phyloP scores from a whole-genome alignment of 2,797 vertebrate genomes.

The Pyrocephalus nanus region DNA sequence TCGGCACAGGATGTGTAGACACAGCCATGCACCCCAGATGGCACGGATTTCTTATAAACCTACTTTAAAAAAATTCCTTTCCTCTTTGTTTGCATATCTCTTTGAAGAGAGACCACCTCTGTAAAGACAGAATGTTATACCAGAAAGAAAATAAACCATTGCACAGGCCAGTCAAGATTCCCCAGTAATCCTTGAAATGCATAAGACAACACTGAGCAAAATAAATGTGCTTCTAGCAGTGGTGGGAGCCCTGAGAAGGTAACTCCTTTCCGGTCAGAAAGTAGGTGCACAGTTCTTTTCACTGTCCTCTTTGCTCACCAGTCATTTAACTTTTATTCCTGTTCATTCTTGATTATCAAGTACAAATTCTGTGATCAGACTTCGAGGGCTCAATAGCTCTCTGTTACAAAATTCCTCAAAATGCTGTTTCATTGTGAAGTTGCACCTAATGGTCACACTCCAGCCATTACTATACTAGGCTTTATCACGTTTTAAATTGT shows the following conservation, averaged over 20 bases:
- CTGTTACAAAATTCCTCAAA: background rate
- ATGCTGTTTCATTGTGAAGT: background rate
- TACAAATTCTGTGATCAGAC: fast-evolving
- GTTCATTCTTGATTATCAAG: background rate
- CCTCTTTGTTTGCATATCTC: constrained; percentile 51
- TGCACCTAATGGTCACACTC: background rate
- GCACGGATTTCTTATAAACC: constrained; percentile 50
- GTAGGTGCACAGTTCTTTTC: background rate
- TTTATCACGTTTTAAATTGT: background rate
- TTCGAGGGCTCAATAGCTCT: background rate
- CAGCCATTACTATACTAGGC: background rate
- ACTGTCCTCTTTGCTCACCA: background rate
- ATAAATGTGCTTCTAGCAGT: background rate
- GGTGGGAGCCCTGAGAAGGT: background rate
- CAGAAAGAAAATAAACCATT: constrained; percentile 44
- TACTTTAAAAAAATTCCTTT: constrained; percentile 35
- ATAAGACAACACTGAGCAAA: constrained; percentile 15
- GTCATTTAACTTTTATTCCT: background rate
- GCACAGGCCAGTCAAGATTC: constrained; percentile 26
- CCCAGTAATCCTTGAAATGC: constrained; percentile 43
- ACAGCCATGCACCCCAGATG: background rate
- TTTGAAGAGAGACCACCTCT: constrained; percentile 47
- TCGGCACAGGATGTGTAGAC: constrained; percentile 5
- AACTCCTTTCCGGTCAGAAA: background rate
- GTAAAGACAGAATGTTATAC: constrained; percentile 43